Percentiles rank a stretch among this genome's conserved stretches.
Evolutionary conservation across 2,888 invertebrate genomes (phyloP).

Genomic region (Yponomeuta plumbellus): DNA sequence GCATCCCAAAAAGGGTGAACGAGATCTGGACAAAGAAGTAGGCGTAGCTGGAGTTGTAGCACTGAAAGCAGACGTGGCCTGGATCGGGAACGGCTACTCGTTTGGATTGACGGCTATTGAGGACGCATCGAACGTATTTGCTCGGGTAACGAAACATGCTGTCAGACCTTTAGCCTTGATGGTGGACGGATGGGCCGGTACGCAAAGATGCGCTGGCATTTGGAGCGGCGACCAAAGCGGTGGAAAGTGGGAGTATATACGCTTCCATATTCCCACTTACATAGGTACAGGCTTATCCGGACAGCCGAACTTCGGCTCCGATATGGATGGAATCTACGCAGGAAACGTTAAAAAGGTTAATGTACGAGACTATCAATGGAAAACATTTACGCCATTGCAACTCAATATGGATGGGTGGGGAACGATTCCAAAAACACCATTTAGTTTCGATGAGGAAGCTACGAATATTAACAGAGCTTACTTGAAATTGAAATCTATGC

Average conservation of each 20-base stretch:
- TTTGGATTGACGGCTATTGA: constrained; percentile 60
- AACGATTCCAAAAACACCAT: constrained; percentile 53
- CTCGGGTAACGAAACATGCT: constrained; percentile 34
- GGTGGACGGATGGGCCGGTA: constrained; percentile 69
- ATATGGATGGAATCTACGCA: constrained; percentile 65
- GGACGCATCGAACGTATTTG: constrained; percentile 50
- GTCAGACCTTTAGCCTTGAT: constrained; percentile 56
- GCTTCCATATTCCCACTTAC: constrained; percentile 67
- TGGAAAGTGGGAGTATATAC: constrained; percentile 68
- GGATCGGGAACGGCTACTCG: constrained; percentile 65
- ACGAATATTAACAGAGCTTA: constrained; percentile 57
- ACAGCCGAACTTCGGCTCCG: constrained; percentile 58
- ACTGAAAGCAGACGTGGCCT: constrained; percentile 66
- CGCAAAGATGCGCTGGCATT: constrained; percentile 59
- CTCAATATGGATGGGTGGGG: constrained; percentile 72
- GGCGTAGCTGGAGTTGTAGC: constrained; percentile 53
- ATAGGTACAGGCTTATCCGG: constrained; percentile 65
- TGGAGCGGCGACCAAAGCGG: constrained; percentile 68
- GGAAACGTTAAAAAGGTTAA: constrained; percentile 52
- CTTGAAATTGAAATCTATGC: constrained; percentile 61
- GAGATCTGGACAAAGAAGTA: constrained; percentile 60
- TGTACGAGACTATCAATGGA: constrained; percentile 67
- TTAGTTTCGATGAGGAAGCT: constrained; percentile 53
- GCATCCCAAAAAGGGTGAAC: constrained; percentile 62
- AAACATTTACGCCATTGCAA: constrained; percentile 64